These are phyloP conservation scores for Carcharodon carcharias DNA, from an alignment of 2,797 vertebrate species.

Conservation along the genomic window DNA sequence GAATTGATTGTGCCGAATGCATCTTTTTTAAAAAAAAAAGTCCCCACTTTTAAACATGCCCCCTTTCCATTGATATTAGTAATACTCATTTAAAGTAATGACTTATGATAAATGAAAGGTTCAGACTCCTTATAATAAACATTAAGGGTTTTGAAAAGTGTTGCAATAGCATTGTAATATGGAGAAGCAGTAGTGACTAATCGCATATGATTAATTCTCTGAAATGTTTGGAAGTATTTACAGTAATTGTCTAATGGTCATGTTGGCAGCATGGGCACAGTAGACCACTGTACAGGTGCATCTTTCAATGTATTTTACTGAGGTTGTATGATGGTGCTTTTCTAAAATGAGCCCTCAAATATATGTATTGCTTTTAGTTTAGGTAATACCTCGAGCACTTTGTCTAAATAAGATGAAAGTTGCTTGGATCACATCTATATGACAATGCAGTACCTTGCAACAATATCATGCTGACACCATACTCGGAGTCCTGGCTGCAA, in stretches of 20 bases:
- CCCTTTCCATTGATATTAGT: not conserved
- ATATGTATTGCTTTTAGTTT: not conserved
- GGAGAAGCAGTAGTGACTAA: not conserved
- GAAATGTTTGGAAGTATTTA: constrained; percentile 15
- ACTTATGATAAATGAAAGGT: not conserved
- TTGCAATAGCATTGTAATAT: not conserved
- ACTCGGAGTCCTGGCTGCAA: not conserved
- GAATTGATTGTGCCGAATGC: not conserved
- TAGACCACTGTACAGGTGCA: not conserved
- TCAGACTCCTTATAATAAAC: not conserved
- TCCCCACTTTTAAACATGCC: not conserved
- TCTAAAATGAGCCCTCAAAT: not conserved
- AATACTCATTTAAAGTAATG: not conserved
- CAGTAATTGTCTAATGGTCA: constrained; percentile 21
- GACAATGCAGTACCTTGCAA: not conserved
- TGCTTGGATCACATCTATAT: not conserved
- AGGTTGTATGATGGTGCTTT: not conserved
- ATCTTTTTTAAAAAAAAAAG: not conserved
- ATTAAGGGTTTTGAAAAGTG: not conserved
- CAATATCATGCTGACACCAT: not conserved
- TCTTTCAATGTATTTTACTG: not conserved
- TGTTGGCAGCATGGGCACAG: not conserved
- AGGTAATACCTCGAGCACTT: not conserved
- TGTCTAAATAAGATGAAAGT: not conserved
- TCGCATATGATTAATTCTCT: not conserved